Evolutionary conservation across 1,140 invertebrate species (phyloP).

Genomic region (Heliconius hewitsoni): DNA sequence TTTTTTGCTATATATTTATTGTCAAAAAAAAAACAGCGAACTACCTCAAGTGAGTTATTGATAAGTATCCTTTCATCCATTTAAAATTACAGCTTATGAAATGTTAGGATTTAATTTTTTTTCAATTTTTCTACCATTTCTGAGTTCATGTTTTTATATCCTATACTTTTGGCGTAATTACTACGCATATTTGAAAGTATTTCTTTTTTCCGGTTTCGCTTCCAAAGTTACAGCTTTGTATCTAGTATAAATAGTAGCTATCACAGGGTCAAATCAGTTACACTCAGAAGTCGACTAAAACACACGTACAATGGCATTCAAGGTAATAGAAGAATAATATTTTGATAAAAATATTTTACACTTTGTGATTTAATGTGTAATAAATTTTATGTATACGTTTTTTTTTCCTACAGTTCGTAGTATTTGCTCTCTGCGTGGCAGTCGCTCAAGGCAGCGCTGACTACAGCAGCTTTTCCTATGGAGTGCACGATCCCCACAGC

Average conservation of each 20-base stretch:
- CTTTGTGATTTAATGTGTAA: background rate
- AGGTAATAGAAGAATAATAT: constrained; percentile 48
- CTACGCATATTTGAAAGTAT: constrained; percentile 13
- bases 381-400: background rate
- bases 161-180: background rate
- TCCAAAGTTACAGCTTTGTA: constrained; percentile 31
- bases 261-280: constrained; percentile 37
- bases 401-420: constrained; percentile 32
- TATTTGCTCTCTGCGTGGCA: constrained; percentile 40
- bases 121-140: too few species aligned
- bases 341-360: background rate
- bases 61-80: too few species aligned
- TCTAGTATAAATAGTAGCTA: constrained; percentile 43
- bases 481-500: constrained; percentile 76
- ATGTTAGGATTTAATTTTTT: too few species aligned
- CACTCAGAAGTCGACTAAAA: constrained; percentile 47
- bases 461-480: constrained; percentile 69
- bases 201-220: constrained; percentile 33
- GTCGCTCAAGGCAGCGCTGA: constrained; percentile 45
- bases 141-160: too few species aligned
- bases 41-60: too few species aligned
- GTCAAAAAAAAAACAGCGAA: too few species aligned
- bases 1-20: too few species aligned
- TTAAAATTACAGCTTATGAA: too few species aligned
- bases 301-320: constrained; percentile 60